Percentiles rank a stretch among this genome's conserved stretches.
phyloP scores from a whole-genome alignment of 2,888 invertebrate species.

The Spilarctia lutea region DNA sequence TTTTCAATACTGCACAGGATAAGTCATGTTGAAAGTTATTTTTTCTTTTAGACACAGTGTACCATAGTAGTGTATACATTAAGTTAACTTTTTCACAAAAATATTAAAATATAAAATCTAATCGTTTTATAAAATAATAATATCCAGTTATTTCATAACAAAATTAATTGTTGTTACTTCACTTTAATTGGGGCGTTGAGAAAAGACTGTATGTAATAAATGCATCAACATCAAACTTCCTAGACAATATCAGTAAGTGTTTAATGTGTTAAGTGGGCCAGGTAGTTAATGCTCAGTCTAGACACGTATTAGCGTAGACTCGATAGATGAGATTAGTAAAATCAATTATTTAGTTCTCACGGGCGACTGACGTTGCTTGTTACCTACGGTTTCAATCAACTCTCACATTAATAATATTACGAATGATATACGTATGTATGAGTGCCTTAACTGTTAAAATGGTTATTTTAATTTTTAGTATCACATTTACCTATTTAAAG shows the following conservation, averaged over 20 bases:
- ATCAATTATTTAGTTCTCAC: slow-evolving; percentile 83
- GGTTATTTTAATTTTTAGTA: background rate
- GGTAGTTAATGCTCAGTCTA: slow-evolving; percentile 61
- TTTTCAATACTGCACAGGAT: too few relatives aligned
- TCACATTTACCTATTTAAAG: background rate
- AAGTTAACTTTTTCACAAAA: too few relatives aligned
- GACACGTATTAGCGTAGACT: slow-evolving; percentile 65
- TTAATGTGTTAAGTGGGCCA: slow-evolving; percentile 36
- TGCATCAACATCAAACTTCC: slow-evolving; percentile 15
- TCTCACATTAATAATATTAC: slow-evolving; percentile 28
- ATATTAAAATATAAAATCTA: background rate
- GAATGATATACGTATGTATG: slow-evolving; percentile 22
- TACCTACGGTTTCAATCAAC: slow-evolving; percentile 45
- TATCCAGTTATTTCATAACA: background rate
- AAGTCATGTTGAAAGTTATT: too few relatives aligned
- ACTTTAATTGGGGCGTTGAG: slow-evolving; percentile 3
- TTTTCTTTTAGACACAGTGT: too few relatives aligned
- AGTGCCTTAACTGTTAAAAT: slow-evolving; percentile 10
- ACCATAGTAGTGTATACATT: too few relatives aligned
- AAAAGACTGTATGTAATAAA: slow-evolving; percentile 7
- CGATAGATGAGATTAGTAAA: slow-evolving; percentile 76
- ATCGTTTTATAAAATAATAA: background rate
- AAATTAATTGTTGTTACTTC: background rate
- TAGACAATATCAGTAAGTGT: slow-evolving; percentile 21
- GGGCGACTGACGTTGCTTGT: slow-evolving; percentile 56